A percentile compares a stretch with the other conserved stretches of the same genome.
These are phyloP conservation scores for Cistogaster globosa DNA, from an alignment of 2,888 invertebrate species.

Conservation along the genomic window DNA sequence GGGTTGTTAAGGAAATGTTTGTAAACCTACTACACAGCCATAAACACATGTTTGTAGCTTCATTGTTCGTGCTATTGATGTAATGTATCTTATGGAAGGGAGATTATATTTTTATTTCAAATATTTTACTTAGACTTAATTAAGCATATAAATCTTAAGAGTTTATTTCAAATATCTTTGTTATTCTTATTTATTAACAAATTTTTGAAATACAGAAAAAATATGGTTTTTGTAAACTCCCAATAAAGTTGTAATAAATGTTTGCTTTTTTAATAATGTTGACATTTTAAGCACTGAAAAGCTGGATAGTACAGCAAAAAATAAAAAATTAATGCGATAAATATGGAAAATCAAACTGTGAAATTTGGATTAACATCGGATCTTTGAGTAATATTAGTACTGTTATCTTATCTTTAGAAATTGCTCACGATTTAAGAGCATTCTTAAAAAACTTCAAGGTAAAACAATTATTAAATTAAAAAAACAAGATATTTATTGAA, in stretches of 20 bases:
- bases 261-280: neutral
- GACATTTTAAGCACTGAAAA: no score
- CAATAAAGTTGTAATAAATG: conserved; percentile 11
- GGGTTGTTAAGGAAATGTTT: conserved; percentile 37
- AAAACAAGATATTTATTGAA: no score
- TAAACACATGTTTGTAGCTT: neutral
- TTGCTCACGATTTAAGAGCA: no score
- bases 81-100: neutral
- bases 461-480: no score
- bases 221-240: conserved; percentile 31
- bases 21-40: neutral
- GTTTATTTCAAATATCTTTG: conserved; percentile 48
- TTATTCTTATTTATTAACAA: conserved; percentile 40
- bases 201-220: conserved; percentile 12
- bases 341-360: no score
- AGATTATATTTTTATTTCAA: conserved; percentile 36
- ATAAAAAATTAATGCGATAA: no score
- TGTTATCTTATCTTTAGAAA: no score
- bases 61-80: neutral
- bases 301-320: no score
- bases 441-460: no score
- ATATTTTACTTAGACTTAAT: conserved; percentile 61
- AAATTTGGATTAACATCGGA: no score
- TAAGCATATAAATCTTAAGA: conserved; percentile 65
- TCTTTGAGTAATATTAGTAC: no score